Base-by-base conservation (phyloP, 2,113 vertebrate species). In the Podilymbus podiceps region DNA sequence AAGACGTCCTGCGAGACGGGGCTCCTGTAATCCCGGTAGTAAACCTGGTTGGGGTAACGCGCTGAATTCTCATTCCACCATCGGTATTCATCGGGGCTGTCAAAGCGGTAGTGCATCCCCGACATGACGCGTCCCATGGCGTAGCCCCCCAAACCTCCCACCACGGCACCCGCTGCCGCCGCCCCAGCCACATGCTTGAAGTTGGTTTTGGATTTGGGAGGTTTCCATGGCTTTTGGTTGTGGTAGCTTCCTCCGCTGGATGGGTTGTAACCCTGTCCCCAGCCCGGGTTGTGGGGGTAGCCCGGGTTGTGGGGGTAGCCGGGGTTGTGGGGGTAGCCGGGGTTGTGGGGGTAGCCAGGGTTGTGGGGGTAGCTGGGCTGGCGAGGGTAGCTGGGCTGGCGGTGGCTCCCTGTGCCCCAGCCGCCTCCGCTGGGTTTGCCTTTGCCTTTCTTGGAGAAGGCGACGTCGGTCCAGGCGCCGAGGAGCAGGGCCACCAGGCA, bases 11-110 rank as follows among this genome's bases (percentile, higher is more conserved):
- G 94, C 12, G 83, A 78, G 77, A n/a, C 96, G 17, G 96, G 95
- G 52, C 96, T 64, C 56, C 88, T 75, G 88, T 98, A 95, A 0
- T 98, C 85, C 72, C 42, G 92, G 88, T 98, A 98, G 75, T 98
- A 98, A 8, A 98, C 98, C 62, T 90, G 98, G 93, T 95, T 93
- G 87, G 98, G 98, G 94, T 98, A 98, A 8, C 98, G 98, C 4
- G 81, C 44, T 2, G 97, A 46, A 17, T 98, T 98, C 15, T 97
- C 80, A 1, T 85, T 97, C 86, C 98, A 98, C 95, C 98, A 98
- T 2, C 96, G 96, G 82, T 88, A 88, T 93, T 98, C 98, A 0
- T 97, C 98, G 7, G 97, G 97, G 28, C 80, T 98, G 92, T 97
- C 97, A 10, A 98, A 98, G 62, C 38, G 69, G 0, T 98, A 96